These are phyloP conservation scores for Phorcus lineatus DNA, from an alignment of 2,888 invertebrate genomes.

Conservation along the genomic window DNA sequence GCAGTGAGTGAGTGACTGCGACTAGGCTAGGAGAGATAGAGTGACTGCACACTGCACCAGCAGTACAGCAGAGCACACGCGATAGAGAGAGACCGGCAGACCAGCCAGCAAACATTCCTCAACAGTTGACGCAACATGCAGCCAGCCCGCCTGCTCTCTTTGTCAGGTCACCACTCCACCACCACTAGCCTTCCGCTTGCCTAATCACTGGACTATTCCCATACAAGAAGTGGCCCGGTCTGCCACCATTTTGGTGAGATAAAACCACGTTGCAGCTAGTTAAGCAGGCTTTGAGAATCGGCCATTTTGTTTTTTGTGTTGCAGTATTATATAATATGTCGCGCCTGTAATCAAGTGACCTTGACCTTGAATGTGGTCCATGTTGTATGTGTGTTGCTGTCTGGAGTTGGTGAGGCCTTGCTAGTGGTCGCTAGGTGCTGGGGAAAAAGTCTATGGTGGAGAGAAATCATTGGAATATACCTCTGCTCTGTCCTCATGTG, in stretches of 20 bases:
- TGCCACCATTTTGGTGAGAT: constrained; percentile 2
- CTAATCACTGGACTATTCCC: not conserved
- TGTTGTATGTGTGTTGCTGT: constrained; percentile 4
- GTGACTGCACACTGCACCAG: too few relatives aligned
- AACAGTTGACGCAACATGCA: constrained; percentile 3
- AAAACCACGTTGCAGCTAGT: not conserved
- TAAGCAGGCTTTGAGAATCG: not conserved
- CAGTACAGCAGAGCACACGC: too few relatives aligned
- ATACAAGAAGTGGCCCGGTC: not conserved
- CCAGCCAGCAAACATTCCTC: constrained; percentile 1
- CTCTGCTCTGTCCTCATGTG: too few relatives aligned
- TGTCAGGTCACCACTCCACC: not conserved
- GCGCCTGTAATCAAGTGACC: constrained; percentile 16
- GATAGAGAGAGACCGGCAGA: too few relatives aligned
- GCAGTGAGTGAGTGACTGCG: not conserved
- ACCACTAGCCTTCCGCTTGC: not conserved
- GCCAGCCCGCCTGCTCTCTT: not conserved
- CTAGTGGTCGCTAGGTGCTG: constrained; percentile 3
- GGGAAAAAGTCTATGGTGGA: too few relatives aligned
- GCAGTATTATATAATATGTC: constrained; percentile 29
- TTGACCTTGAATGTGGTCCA: constrained; percentile 19
- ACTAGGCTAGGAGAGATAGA: too few relatives aligned
- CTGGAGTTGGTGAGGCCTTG: not conserved
- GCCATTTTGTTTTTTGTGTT: constrained; percentile 29
- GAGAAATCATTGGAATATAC: too few relatives aligned